Evolutionary conservation across 2,113 vertebrate species (phyloP).

Genomic region (Podarcis cretensis): DNA sequence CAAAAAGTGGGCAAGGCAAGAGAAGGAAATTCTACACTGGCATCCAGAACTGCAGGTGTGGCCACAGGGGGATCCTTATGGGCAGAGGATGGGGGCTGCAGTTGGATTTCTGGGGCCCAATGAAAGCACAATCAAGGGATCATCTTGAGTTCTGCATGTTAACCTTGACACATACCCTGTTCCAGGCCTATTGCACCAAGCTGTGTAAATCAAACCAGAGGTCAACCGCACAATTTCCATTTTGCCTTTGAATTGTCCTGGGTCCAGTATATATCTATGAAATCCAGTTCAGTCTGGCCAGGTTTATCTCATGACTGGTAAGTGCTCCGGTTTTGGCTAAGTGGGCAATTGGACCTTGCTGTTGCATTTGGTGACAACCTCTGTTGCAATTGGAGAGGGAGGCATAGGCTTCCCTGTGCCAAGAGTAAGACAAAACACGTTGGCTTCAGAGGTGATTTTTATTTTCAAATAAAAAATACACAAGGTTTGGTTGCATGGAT

Average conservation of each 20-base stretch:
- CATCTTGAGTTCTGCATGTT: not conserved
- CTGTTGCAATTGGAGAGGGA: not conserved
- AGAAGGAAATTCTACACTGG: not conserved
- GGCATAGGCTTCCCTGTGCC: not conserved
- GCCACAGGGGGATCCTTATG: too few relatives aligned
- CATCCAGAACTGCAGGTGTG: not conserved
- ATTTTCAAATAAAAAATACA: slow-evolving; percentile 45
- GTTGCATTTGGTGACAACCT: not conserved
- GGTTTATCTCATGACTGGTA: not conserved
- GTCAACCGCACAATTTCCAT: not conserved
- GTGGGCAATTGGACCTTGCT: not conserved
- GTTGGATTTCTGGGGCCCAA: not conserved
- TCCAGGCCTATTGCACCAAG: not conserved
- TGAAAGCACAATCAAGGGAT: not conserved
- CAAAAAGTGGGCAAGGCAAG: not conserved
- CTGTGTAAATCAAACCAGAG: not conserved
- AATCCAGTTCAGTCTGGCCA: not conserved
- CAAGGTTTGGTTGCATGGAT: slow-evolving; percentile 21
- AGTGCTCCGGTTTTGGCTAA: too few relatives aligned
- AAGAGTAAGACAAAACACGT: not conserved
- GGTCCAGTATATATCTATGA: not conserved
- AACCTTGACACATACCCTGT: not conserved
- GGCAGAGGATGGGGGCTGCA: not conserved
- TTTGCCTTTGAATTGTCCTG: too few relatives aligned
- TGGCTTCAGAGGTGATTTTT: slow-evolving; percentile 26